Percentiles rank a stretch among this genome's conserved stretches.
phyloP scores from a whole-genome alignment of 1,140 invertebrate species.

The Lepidurus arcticus region DNA sequence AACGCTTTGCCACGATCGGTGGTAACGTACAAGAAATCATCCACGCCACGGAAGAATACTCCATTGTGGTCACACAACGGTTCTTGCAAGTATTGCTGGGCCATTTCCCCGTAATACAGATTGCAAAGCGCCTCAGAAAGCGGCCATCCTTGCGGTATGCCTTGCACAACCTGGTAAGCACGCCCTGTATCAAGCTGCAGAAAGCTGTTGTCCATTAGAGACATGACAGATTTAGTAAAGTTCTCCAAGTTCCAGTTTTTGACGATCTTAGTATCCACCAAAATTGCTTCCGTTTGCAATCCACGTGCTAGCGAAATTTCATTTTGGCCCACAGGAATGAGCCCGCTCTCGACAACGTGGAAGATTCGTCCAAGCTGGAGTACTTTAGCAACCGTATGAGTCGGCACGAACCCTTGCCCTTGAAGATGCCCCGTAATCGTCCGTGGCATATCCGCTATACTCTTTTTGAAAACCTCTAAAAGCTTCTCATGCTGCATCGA shows the following conservation, averaged over 20 bases:
- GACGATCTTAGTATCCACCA: neutral
- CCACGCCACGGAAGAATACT: neutral
- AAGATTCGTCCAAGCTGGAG: no score
- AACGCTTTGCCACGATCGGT: neutral
- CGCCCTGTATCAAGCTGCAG: neutral
- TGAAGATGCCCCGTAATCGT: no score
- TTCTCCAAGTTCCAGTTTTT: neutral
- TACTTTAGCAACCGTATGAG: no score
- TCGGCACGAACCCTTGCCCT: no score
- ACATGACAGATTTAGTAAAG: neutral
- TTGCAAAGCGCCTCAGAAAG: neutral
- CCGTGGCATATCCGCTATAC: no score
- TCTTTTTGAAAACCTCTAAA: no score
- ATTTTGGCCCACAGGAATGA: neutral
- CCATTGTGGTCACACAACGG: neutral
- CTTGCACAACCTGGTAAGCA: neutral
- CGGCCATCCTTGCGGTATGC: slow-evolving; percentile 12
- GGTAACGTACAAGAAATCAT: slow-evolving; percentile 15
- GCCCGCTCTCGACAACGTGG: neutral
- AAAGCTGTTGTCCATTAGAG: neutral
- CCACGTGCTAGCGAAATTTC: neutral
- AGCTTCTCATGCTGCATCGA: neutral
- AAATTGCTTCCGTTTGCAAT: neutral
- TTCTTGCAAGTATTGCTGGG: neutral
- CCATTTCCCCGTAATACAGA: neutral